These are phyloP conservation scores for Trichoplax adhaerens DNA, from an alignment of 37 sponge, comb jelly and placozoan species.

Conservation along the genomic window DNA sequence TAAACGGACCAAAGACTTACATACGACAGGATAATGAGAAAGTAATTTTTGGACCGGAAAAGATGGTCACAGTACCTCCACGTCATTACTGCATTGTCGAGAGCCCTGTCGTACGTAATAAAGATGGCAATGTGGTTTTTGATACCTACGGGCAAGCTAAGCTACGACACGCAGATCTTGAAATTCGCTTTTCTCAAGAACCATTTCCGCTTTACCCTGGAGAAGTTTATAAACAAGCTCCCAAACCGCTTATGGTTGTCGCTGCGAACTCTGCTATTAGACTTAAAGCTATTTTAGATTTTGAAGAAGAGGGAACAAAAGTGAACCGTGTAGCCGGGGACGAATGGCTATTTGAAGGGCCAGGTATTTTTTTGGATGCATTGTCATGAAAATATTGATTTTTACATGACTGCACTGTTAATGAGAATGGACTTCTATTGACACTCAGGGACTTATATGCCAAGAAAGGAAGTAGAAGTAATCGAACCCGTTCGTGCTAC, in stretches of 20 bases:
- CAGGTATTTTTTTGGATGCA: slow-evolving; percentile 38
- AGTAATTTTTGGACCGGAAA: slow-evolving; percentile 89
- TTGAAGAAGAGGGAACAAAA: slow-evolving; percentile 57
- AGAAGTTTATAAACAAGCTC: slow-evolving; percentile 65
- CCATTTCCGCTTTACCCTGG: slow-evolving; percentile 99
- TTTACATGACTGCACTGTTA: background rate
- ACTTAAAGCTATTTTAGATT: slow-evolving; percentile 81
- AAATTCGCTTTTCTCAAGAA: slow-evolving; percentile 88
- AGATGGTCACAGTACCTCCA: slow-evolving; percentile 97
- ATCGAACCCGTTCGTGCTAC: slow-evolving; percentile 92
- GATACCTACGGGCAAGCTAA: slow-evolving; percentile 78
- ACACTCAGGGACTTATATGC: slow-evolving; percentile 86
- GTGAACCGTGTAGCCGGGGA: slow-evolving; percentile 80
- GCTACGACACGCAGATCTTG: slow-evolving; percentile 92
- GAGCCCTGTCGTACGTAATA: slow-evolving; percentile 77
- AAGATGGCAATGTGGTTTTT: slow-evolving; percentile 41
- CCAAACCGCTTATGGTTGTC: slow-evolving; percentile 75
- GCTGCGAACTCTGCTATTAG: slow-evolving; percentile 93
- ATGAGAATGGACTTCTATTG: background rate
- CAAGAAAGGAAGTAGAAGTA: slow-evolving; percentile 84
- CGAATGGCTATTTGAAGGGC: slow-evolving; percentile 99
- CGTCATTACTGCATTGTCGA: slow-evolving; percentile 94
- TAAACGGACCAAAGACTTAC: slow-evolving; percentile 84
- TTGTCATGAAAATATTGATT: background rate
- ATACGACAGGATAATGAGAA: slow-evolving; percentile 99